Base-by-base conservation (phyloP, 2,888 invertebrate genomes). In the Alloscopus bannaensis region DNA sequence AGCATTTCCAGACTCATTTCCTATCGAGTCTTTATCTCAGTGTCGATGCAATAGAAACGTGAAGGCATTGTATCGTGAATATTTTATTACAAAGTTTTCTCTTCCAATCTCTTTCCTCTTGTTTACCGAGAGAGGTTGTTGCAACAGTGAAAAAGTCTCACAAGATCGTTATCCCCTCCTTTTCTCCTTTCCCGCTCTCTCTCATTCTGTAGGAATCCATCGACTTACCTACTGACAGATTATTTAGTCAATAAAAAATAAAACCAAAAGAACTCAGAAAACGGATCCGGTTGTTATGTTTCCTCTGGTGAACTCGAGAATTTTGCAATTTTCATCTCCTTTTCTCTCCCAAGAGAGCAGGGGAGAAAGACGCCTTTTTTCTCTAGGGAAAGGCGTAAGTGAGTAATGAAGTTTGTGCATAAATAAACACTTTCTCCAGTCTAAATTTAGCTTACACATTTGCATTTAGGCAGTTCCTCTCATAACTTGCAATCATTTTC, bases 171-270 rank as follows among this genome's bases (percentile, higher is more conserved):
- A 16, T 59, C 62, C 3, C 42, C 16, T 62, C 26, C 40, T 62
- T 20, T 62, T 42, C 42, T 60, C 16, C 36, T 36, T 36, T 36
- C 36, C 13, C 36, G 6, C 36, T 36, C 36, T 36, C 36, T 36
- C 36, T 36, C 8, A 13, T 13, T 36, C 4, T 18, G 47, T 11
- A 8, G 55, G 29, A 26, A 29, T 59, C 29, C 29, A 28, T 59
- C 13, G n/a, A 16, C 16, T 29, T 31, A 29, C 18, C 29, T 28
- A 31, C 31, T 59, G 59, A 59, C 29, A 59, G 59, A 59, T 59
- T n/a, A n/a, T n/a, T n/a, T n/a, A 59, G 59, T 59, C 59, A 59
- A 59, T 59, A 59, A 3, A n/a, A 59, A 26, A n/a, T n/a, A n/a
- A n/a, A n/a, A n/a, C n/a, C n/a, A n/a, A n/a, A n/a, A n/a, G n/a